phyloP scores from a whole-genome alignment of 2,113 vertebrate genomes.

The Casuarius casuarius region DNA sequence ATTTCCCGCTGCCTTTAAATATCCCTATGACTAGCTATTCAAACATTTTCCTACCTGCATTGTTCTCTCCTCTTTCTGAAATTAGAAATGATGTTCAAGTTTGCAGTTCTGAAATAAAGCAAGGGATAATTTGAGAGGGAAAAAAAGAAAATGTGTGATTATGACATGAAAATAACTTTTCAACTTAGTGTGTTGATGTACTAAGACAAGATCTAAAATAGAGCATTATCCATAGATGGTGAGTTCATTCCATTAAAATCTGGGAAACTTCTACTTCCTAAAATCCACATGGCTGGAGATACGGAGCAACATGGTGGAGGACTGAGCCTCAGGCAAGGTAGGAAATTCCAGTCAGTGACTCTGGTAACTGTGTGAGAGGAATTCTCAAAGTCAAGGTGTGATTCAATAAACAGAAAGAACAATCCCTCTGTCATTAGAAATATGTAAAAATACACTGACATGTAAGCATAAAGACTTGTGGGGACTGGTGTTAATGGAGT shows the following conservation, averaged over 20 bases:
- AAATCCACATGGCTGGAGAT: not conserved
- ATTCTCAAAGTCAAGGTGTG: not conserved
- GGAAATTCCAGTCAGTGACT: not conserved
- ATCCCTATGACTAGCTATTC: constrained; percentile 45
- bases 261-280: not conserved
- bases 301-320: not conserved
- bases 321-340: not conserved
- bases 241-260: not conserved
- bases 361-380: not conserved
- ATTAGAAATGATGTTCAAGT: constrained; percentile 51
- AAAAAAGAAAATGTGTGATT: not conserved
- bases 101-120: constrained; percentile 29
- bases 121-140: not conserved
- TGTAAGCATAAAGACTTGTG: not conserved
- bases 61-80: constrained; percentile 41
- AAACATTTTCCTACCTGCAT: constrained; percentile 11
- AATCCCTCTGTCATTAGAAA: not conserved
- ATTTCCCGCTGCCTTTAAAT: constrained; percentile 70
- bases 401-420: not conserved
- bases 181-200: not conserved
- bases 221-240: not conserved
- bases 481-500: not conserved
- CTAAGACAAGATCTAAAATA: not conserved
- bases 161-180: constrained; percentile 6
- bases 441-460: not conserved